A percentile compares a stretch with the other conserved stretches of the same genome.
Conservation (phyloP, 2,888 invertebrate genomes). For the Bugulina stolonifera region DNA sequence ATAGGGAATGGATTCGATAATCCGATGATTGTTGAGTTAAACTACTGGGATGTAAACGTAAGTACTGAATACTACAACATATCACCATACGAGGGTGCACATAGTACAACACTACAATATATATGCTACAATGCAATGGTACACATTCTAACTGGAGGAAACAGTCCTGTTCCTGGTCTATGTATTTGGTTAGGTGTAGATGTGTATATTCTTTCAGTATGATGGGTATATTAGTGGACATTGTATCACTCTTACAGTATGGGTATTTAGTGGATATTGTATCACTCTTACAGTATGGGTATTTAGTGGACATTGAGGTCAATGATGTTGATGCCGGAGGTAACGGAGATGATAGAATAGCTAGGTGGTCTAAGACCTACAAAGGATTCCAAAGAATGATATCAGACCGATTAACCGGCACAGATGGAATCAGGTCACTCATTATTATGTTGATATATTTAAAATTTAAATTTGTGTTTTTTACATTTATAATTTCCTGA, state of each 20-base stretch:
- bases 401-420: neutral
- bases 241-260: neutral
- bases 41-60: neutral
- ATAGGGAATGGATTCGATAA: neutral
- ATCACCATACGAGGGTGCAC: too few species aligned
- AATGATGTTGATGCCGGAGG: constrained; percentile 6
- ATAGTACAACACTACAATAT: too few species aligned
- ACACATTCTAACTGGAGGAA: too few species aligned
- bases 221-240: too few species aligned
- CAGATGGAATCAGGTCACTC: neutral
- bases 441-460: too few species aligned
- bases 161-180: too few species aligned
- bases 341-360: constrained; percentile 11
- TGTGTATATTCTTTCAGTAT: too few species aligned
- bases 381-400: neutral
- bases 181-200: too few species aligned
- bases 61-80: too few species aligned
- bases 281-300: neutral
- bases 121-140: too few species aligned
- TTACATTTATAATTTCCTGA: neutral
- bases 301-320: neutral
- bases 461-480: neutral
- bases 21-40: neutral
- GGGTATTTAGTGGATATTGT: too few species aligned
- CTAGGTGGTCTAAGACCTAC: neutral